Evolutionary conservation across 2,113 vertebrate species (phyloP), one percentile per base, ranked within the genome.

Genomic region (Mugil cephalus): DNA sequence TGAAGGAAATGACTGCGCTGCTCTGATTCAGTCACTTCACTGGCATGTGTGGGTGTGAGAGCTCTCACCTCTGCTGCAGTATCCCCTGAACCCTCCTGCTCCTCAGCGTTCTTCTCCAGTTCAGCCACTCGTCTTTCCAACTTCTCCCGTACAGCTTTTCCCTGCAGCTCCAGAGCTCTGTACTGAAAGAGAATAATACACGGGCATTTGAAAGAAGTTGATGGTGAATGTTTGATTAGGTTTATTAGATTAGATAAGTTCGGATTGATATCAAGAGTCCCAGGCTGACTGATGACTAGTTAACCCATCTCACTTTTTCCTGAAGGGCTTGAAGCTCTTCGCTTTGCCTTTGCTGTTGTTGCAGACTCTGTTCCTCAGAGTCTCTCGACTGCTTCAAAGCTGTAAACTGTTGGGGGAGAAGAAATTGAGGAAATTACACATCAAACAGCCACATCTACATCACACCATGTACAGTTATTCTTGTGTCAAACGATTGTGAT

Each of bases 1-100:
- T 10, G 18, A 34, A 71, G 13, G 4, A 0, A 61, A 13, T 10
- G 0, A 38, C 56, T 10, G 45, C 24, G 0, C 0, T 36, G 30
- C 0, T 5, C 38, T 30, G 10, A 38, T 24, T 39, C 9, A 52
- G 15, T 10, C 15, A n/a, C 38, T 50, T 35, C 1, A 7, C 34
- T 56, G 21, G 56, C 51, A 15, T 24, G 18, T 30, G 21, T 15
- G 4, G 1, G 4, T 63, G 54, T 10, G 1, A 6, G 54, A 42
- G 0, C 0, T 14, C 91, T 92, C 74, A 98, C 97, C 93, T 98
- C 96, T 85, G 93, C 94, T 2, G 93, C 87, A 1, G 95, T 93
- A 80, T 95, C 80, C 4, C 74, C 84, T 21, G 75, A 70, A 30
- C 39, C 14, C 38, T 61, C n/a, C 60, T 63, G 50, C 62, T 89